These are phyloP conservation scores for Decapterus maruadsi DNA, from an alignment of 2,797 vertebrate species.

Conservation along the genomic window DNA sequence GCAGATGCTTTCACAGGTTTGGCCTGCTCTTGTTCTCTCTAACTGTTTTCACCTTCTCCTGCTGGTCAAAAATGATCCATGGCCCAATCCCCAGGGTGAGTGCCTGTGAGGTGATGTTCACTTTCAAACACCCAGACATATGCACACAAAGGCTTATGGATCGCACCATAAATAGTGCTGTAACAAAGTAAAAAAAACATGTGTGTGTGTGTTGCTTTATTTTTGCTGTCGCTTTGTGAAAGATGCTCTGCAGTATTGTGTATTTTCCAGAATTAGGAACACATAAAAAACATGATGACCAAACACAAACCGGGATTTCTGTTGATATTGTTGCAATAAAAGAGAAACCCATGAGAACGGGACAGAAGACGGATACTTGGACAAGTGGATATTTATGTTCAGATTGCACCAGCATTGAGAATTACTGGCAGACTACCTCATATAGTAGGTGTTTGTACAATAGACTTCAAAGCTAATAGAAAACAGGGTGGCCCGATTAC, in stretches of 20 bases:
- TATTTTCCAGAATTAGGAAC: not conserved
- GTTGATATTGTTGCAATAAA: not conserved
- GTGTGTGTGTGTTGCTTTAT: not conserved
- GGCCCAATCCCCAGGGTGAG: slow-evolving; percentile 13
- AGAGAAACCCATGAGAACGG: not conserved
- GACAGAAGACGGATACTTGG: not conserved
- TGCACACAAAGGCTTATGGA: slow-evolving; percentile 10
- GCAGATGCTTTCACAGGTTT: slow-evolving; percentile 1
- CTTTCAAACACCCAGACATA: slow-evolving; percentile 5
- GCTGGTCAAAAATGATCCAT: slow-evolving; percentile 46
- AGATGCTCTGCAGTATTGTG: not conserved
- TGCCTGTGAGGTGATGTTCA: slow-evolving; percentile 18
- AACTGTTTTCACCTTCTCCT: slow-evolving; percentile 44
- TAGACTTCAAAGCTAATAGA: slow-evolving; percentile 2
- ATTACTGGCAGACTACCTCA: not conserved
- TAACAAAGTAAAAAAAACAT: not conserved
- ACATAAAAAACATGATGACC: too few species aligned
- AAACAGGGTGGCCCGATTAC: not conserved
- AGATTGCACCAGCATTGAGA: not conserved
- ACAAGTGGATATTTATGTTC: not conserved
- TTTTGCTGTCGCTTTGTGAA: not conserved
- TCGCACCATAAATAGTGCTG: not conserved
- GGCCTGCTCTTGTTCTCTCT: slow-evolving; percentile 13
- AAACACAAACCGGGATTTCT: not conserved
- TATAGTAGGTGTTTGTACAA: not conserved